phyloP scores from a whole-genome alignment of 2,797 vertebrate genomes.

The Lutjanus campechanus region DNA sequence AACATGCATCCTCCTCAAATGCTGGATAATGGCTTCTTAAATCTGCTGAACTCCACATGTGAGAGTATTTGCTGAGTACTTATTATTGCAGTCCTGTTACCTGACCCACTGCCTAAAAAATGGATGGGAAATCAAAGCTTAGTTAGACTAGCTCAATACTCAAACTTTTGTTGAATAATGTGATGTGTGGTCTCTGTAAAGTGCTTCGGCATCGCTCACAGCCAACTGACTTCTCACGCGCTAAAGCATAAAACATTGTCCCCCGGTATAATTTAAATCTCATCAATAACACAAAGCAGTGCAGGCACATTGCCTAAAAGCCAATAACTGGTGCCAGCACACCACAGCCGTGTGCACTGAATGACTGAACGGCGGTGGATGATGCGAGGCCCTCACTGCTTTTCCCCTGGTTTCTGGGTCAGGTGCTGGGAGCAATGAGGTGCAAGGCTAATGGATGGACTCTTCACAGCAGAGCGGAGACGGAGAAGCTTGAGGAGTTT shows the following conservation, averaged over 20 bases:
- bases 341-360: constrained; percentile 36
- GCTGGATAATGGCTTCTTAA: constrained; percentile 16
- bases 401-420: constrained; percentile 78
- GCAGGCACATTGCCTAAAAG: constrained; percentile 72
- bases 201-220: constrained; percentile 62
- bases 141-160: constrained; percentile 53
- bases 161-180: constrained; percentile 68
- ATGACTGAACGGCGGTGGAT: constrained; percentile 55
- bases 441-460: constrained; percentile 82
- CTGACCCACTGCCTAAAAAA: constrained; percentile 48
- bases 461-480: constrained; percentile 80
- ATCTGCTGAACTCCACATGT: constrained; percentile 33
- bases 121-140: constrained; percentile 69
- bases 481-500: constrained; percentile 72
- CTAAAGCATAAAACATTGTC: constrained; percentile 76
- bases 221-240: constrained; percentile 68
- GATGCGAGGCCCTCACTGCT: constrained; percentile 37
- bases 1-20: constrained; percentile 22
- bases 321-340: constrained; percentile 66
- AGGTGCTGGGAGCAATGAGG: constrained; percentile 75
- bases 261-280: constrained; percentile 77
- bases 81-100: constrained; percentile 31
- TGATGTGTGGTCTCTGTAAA: constrained; percentile 57
- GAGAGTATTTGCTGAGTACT: constrained; percentile 38
- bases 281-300: constrained; percentile 80